Conservation (phyloP, 2,888 invertebrate species). For the Tuta absoluta region DNA sequence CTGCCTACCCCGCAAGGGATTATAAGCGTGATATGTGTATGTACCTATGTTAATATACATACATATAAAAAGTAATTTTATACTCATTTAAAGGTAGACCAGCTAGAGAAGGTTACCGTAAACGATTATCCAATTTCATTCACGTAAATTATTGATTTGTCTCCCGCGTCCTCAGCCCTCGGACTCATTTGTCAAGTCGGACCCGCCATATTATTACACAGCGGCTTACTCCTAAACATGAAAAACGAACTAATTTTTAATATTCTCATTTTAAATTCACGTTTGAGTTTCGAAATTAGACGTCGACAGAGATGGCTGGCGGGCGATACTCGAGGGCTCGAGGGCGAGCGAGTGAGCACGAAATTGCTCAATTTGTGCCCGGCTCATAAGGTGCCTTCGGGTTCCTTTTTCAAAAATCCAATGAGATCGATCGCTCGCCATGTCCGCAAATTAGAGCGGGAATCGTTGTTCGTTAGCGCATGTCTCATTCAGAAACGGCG, state of each 20-base stretch:
- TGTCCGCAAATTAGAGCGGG: constrained; percentile 80
- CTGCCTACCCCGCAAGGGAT: too few relatives aligned
- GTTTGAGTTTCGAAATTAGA: constrained; percentile 45
- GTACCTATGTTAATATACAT: too few relatives aligned
- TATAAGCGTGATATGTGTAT: too few relatives aligned
- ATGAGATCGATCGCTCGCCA: constrained; percentile 79
- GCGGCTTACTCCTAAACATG: constrained; percentile 45
- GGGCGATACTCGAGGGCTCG: constrained; percentile 40
- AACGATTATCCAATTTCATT: constrained; percentile 3
- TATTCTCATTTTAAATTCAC: constrained; percentile 61
- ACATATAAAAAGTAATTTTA: too few relatives aligned
- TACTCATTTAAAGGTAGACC: too few relatives aligned
- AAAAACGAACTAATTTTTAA: constrained; percentile 57
- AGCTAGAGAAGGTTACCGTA: neutral
- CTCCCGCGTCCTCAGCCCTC: constrained; percentile 38
- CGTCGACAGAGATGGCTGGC: constrained; percentile 49
- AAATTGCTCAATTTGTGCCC: constrained; percentile 80
- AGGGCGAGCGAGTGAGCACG: constrained; percentile 61
- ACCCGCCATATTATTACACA: constrained; percentile 42
- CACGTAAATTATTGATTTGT: constrained; percentile 42
- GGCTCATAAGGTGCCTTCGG: constrained; percentile 65
- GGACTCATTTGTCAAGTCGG: constrained; percentile 47
- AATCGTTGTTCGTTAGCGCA: constrained; percentile 75
- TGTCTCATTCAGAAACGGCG: constrained; percentile 40
- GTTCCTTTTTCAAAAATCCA: constrained; percentile 77